Percentiles rank a stretch among this genome's conserved stretches.
phyloP scores from a whole-genome alignment of 1,140 invertebrate genomes.

The Drosophila kanapiae region DNA sequence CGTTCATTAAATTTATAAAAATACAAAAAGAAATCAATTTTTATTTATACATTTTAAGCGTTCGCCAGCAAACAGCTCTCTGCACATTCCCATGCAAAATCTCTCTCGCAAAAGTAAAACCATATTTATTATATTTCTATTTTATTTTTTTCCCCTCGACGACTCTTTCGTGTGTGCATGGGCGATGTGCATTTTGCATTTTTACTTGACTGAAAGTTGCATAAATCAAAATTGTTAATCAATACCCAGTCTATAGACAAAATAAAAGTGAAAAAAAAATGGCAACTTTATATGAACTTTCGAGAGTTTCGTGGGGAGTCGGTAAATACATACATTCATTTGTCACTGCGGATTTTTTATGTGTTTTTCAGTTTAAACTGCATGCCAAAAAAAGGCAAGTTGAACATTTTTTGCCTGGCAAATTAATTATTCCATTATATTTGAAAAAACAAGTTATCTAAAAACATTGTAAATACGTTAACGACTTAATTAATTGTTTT shows the following conservation, averaged over 20 bases:
- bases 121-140: constrained; percentile 43
- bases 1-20: constrained; percentile 62
- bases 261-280: constrained; percentile 18
- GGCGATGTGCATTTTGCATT: constrained; percentile 41
- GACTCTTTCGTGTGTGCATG: constrained; percentile 20
- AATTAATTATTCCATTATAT: constrained; percentile 9
- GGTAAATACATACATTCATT: constrained; percentile 37
- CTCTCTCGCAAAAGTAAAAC: constrained; percentile 15
- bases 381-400: neutral
- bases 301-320: constrained; percentile 16
- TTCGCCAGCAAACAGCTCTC: constrained; percentile 10
- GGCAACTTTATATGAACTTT: constrained; percentile 8
- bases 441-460: neutral
- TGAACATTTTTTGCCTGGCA: neutral
- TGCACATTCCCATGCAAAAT: constrained; percentile 5
- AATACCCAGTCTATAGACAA: constrained; percentile 45
- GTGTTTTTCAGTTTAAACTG: constrained; percentile 6
- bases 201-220: constrained; percentile 38
- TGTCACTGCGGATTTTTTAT: constrained; percentile 6
- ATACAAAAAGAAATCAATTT: constrained; percentile 51
- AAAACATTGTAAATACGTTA: constrained; percentile 3
- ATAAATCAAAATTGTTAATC: constrained; percentile 66
- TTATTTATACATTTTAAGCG: constrained; percentile 40
- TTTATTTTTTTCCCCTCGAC: constrained; percentile 5
- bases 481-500: constrained; percentile 2